These are phyloP conservation scores for Drosophila kepulauana DNA, from an alignment of 1,140 invertebrate species.

Conservation along the genomic window DNA sequence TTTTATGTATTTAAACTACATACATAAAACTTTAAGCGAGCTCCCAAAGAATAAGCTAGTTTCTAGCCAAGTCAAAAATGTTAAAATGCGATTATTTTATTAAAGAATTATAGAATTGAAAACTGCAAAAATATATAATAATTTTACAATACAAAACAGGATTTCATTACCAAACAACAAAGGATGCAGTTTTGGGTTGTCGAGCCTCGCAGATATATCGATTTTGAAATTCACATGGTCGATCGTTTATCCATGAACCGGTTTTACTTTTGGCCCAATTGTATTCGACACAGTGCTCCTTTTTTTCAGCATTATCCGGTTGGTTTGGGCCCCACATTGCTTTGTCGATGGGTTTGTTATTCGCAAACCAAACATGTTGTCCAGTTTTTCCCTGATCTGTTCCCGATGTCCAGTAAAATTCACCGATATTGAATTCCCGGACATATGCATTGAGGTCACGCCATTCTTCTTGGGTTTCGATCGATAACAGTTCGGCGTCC, in stretches of 20 bases:
- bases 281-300: conserved; percentile 24
- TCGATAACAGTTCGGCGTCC: conserved; percentile 13
- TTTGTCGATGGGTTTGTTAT: neutral
- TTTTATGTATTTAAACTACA: neutral
- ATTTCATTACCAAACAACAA: conserved; percentile 20
- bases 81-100: no score
- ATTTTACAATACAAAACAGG: neutral
- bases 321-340: conserved; percentile 18
- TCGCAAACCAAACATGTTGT: conserved; percentile 24
- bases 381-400: conserved; percentile 11
- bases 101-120: no score
- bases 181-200: conserved; percentile 11
- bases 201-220: conserved; percentile 9
- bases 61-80: neutral
- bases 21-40: neutral
- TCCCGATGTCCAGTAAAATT: conserved; percentile 33
- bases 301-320: conserved; percentile 16
- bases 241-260: conserved; percentile 10
- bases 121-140: no score
- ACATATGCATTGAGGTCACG: conserved; percentile 6
- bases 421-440: neutral
- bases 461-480: conserved; percentile 18
- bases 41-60: neutral
- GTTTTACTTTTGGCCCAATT: neutral
- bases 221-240: neutral